A percentile compares a stretch with the other conserved stretches of the same genome.
Conservation (phyloP, 1,140 invertebrate species). For the Drosophila pseudoobscura region DNA sequence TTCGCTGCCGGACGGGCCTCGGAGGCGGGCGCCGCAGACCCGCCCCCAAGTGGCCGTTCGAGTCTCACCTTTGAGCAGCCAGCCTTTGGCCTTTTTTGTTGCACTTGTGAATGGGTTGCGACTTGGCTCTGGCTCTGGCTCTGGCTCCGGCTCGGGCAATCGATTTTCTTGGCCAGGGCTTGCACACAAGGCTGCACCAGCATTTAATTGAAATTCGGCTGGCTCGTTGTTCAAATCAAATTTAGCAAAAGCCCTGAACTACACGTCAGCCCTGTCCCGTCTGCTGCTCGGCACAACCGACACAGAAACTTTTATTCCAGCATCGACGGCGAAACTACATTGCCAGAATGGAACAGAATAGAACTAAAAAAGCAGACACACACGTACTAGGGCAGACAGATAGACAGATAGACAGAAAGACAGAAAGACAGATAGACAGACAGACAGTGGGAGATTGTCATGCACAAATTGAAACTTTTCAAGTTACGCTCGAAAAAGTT, state of each 20-base stretch:
- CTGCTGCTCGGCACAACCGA: slow-evolving; percentile 20
- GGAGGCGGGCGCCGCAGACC: neutral
- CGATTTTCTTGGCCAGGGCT: slow-evolving; percentile 60
- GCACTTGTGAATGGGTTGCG: slow-evolving; percentile 38
- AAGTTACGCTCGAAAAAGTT: slow-evolving; percentile 71
- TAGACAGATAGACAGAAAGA: slow-evolving; percentile 6
- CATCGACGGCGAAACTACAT: slow-evolving; percentile 48
- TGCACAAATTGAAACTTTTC: slow-evolving; percentile 77
- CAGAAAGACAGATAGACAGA: slow-evolving; percentile 5
- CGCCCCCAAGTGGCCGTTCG: slow-evolving; percentile 8
- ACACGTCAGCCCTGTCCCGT: slow-evolving; percentile 25
- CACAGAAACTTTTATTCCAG: slow-evolving; percentile 48
- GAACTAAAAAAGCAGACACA: slow-evolving; percentile 38
- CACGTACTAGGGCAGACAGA: slow-evolving; percentile 37
- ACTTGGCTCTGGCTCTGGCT: slow-evolving; percentile 8
- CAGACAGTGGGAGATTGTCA: slow-evolving; percentile 28
- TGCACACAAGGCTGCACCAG: slow-evolving; percentile 32
- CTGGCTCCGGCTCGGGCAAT: slow-evolving; percentile 24
- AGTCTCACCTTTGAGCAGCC: slow-evolving; percentile 48
- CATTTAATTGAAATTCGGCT: slow-evolving; percentile 57
- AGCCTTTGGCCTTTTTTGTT: slow-evolving; percentile 35
- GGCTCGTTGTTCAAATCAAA: slow-evolving; percentile 58
- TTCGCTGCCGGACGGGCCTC: slow-evolving; percentile 26
- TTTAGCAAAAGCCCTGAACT: slow-evolving; percentile 55
- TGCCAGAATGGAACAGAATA: slow-evolving; percentile 11